Base-by-base conservation (phyloP, 2,888 invertebrate species). In the Acleris cristana region DNA sequence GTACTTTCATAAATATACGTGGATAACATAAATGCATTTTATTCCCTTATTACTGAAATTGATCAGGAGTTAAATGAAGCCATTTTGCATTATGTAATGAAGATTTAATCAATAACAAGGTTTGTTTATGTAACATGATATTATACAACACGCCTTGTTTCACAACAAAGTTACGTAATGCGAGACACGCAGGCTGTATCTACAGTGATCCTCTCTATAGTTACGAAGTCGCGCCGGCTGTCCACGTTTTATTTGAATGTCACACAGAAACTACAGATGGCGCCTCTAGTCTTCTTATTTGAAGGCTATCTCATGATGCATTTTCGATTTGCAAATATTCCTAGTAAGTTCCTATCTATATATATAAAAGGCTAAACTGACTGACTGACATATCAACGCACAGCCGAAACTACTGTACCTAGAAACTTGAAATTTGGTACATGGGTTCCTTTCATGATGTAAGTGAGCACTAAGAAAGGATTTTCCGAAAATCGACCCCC, bases 81-180 rank as follows among this genome's bases (percentile, higher is more conserved):
- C 48, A 48, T 45, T 34, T 48, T 21, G 14, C 16, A 21, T 67
- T 67, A 67, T 54, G 40, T 54, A 67, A 67, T 54, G 53, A 34
- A 48, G 59, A 34, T 58, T 56, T 53, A 62, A 67, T 67, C 67
- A 67, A 67, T 67, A 67, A 63, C 26, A 34, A 53, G 54, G 57
- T 30, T 67, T 67, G 62, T 67, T 67, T 63, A 66, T 62, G 52
- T 53, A 66, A 62, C 45, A 23, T 30, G 56, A 62, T 57, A 34
- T 66, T 66, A 62, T 57, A 62, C 61, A 66, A 66, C 66, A 66
- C 61, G 57, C 61, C 56, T 30, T n/a, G 45, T 34, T 56, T 61
- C 52, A 62, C 52, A 66, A 66, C 61, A 66, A 52, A 52, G 56
- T 66, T 62, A 52, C 61, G 56, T 57, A 66, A 66, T 34, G 40